Evolutionary conservation across 2,888 invertebrate species (phyloP).

Genomic region (Lasioglossum morio): DNA sequence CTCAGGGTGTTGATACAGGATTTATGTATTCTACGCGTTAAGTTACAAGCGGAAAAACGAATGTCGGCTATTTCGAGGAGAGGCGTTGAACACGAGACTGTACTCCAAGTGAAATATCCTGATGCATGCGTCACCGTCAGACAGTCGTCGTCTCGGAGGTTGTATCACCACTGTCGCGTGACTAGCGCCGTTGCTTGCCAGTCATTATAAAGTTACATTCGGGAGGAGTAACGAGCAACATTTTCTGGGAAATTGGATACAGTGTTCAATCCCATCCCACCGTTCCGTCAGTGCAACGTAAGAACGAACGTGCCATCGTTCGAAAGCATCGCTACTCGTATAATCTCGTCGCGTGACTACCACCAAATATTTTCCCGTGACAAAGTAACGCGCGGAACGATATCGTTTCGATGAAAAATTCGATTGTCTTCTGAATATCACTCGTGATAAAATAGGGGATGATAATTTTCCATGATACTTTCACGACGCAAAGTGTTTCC

Average conservation of each 20-base stretch:
- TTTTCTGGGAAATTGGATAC: slow-evolving; percentile 1
- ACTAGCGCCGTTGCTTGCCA: neutral
- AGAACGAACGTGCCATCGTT: neutral
- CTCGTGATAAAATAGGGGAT: neutral
- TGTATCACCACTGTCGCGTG: neutral
- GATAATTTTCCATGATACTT: neutral
- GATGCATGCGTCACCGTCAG: slow-evolving; percentile 16
- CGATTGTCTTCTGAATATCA: neutral
- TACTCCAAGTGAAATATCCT: neutral
- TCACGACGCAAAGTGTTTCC: neutral
- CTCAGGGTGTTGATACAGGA: slow-evolving; percentile 1
- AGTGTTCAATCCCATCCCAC: neutral
- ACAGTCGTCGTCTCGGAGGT: neutral
- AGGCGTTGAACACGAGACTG: neutral
- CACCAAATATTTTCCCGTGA: neutral
- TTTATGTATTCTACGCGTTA: slow-evolving; percentile 6
- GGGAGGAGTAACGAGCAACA: neutral
- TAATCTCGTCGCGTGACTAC: neutral
- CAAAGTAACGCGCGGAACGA: neutral
- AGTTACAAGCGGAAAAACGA: slow-evolving; percentile 7
- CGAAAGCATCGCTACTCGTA: neutral
- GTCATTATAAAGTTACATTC: neutral
- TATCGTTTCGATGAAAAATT: neutral
- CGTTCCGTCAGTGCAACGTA: neutral
- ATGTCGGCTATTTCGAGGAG: slow-evolving; percentile 6